Conservation (phyloP, 2,888 invertebrate genomes). For the Chromoteleia sp. region DNA sequence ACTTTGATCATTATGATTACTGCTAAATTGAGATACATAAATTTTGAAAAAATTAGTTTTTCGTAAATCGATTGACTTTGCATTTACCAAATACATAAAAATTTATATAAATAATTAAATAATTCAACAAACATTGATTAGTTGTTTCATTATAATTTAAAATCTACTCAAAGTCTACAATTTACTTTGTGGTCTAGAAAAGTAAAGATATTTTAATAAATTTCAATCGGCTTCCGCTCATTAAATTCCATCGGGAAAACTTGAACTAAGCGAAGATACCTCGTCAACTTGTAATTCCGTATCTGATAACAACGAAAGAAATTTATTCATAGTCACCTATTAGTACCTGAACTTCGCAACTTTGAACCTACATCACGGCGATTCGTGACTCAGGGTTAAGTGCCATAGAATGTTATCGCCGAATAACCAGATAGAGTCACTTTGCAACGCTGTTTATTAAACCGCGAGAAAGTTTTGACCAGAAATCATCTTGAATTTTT, state of each 20-base stretch:
- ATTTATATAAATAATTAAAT: too few relatives aligned
- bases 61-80: too few relatives aligned
- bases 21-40: too few relatives aligned
- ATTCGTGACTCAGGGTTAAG: constrained; percentile 22
- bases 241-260: constrained; percentile 1
- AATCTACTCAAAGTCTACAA: too few relatives aligned
- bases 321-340: constrained; percentile 41
- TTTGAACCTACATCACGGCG: constrained; percentile 3
- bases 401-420: constrained; percentile 17
- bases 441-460: constrained; percentile 28
- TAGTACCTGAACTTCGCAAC: constrained; percentile 27
- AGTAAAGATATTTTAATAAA: background rate
- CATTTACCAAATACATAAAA: too few relatives aligned
- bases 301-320: constrained; percentile 35
- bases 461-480: constrained; percentile 16
- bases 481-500: constrained; percentile 36
- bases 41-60: too few relatives aligned
- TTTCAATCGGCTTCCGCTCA: constrained; percentile 14
- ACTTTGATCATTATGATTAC: too few relatives aligned
- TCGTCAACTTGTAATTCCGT: constrained; percentile 29
- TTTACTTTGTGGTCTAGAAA: too few relatives aligned
- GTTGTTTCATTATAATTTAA: too few relatives aligned
- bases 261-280: background rate
- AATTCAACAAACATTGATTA: too few relatives aligned
- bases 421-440: constrained; percentile 1